phyloP scores from a whole-genome alignment of 2,113 vertebrate genomes.

The Oreochromis niloticus region DNA sequence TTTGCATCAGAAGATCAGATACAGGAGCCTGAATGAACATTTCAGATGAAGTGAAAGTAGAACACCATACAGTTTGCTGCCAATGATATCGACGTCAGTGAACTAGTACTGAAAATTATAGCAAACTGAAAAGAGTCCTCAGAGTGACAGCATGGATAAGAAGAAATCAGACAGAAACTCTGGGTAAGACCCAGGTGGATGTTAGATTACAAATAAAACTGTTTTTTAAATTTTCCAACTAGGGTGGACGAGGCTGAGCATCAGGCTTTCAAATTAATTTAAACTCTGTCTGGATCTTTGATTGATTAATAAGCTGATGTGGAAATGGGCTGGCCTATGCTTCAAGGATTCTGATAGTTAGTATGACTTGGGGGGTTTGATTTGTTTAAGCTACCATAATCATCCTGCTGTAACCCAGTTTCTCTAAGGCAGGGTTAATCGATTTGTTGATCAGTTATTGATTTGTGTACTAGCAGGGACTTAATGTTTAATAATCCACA shows the following conservation, averaged over 20 bases:
- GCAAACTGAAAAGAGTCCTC: background rate
- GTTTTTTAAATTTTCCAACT: no score
- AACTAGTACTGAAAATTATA: background rate
- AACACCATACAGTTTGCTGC: background rate
- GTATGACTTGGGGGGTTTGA: no score
- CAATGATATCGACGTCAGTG: background rate
- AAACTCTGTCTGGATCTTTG: no score
- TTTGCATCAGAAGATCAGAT: background rate
- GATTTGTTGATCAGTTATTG: background rate
- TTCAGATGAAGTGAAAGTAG: background rate
- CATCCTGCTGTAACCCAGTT: background rate
- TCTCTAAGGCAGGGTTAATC: background rate
- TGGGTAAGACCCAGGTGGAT: background rate
- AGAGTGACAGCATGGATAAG: background rate
- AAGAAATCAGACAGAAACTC: background rate
- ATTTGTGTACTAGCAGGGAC: background rate
- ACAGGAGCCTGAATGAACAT: background rate
- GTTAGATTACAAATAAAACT: background rate
- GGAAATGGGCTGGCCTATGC: no score
- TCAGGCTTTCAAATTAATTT: no score
- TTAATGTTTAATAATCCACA: background rate
- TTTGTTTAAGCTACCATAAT: background rate
- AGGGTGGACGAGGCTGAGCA: no score
- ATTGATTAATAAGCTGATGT: no score
- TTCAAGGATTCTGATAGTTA: no score